These are phyloP conservation scores for Aelia acuminata DNA, from an alignment of 2,888 invertebrate genomes.

Conservation along the genomic window DNA sequence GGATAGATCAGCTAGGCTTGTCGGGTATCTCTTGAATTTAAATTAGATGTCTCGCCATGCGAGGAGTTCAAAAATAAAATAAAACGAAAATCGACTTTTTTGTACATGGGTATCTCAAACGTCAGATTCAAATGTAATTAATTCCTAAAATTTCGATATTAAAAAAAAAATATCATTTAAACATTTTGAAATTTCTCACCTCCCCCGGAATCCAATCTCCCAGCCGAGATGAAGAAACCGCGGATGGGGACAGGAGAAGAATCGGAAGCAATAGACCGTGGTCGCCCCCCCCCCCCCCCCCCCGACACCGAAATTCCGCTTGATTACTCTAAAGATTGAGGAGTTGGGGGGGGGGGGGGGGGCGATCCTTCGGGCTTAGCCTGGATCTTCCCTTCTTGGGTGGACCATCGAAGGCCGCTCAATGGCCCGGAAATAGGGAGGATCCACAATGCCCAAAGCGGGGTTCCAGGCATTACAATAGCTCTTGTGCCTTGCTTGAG, in stretches of 20 bases:
- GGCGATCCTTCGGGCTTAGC: not conserved
- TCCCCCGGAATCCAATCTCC: not conserved
- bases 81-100: too few species aligned
- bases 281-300: not conserved
- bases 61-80: too few species aligned
- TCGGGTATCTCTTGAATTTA: too few species aligned
- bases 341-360: not conserved
- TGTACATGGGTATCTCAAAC: too few species aligned
- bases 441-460: not conserved
- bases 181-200: not conserved
- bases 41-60: too few species aligned
- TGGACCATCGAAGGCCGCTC: not conserved
- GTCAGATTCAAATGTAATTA: too few species aligned
- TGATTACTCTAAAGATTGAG: constrained; percentile 2
- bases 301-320: constrained; percentile 10
- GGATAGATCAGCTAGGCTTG: too few species aligned
- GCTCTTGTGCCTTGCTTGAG: not conserved
- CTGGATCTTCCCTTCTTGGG: not conserved
- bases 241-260: not conserved
- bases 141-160: too few species aligned
- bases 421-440: not conserved
- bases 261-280: not conserved
- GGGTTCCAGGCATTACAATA: not conserved
- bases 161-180: too few species aligned
- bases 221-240: not conserved